Evolutionary conservation across 2,113 vertebrate genomes (phyloP), one percentile per base, ranked within the genome.

Genomic region (Nyctereutes procyonoides): DNA sequence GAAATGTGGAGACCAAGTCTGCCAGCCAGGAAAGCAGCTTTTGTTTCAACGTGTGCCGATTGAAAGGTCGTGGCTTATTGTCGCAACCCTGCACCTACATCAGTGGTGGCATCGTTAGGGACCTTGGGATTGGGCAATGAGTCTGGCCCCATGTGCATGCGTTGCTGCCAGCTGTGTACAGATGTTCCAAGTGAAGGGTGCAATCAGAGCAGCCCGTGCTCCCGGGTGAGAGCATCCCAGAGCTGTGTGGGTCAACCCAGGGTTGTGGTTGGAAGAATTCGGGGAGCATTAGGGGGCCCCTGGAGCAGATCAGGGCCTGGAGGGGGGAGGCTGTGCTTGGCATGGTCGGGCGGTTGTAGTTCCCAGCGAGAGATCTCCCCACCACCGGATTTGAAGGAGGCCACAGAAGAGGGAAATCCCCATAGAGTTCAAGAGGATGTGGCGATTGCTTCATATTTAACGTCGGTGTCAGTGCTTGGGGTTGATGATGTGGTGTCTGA

Each of bases 31-130:
- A 55, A 26, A 56, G 65, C 48, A 43, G 63, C 16, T 51, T 62
- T 43, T 11, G 22, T 84, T 35, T 15, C 63, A 35, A 17, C 8
- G 3, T 19, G 22, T 76, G 19, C 63, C 5, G 1, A 0, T 8
- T 5, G 12, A 24, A 73, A 65, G 48, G 43, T 55, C 43, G 11
- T 2, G 0, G 9, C 4, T 55, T 26, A 0, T 28, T 56, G 4
- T 56, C 89, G 65, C 43, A 69, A 55, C 20, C 55, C 22, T 20
- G 35, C 5, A 24, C 58, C 38, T 82, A 3, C 30, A 12, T 32
- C 26, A 30, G 5, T n/a, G 4, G 15, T n/a, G 43, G 62, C 22
- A 15, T 60, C 60, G 43, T n/a, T 28, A 73, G 82, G 60, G 28
- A 24, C 38, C 48, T 38, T 8, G 20, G 81, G 30, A 51, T 14